Base-by-base conservation (phyloP, 92 coral and sea anemone species). In the Parazoanthus swiftii region DNA sequence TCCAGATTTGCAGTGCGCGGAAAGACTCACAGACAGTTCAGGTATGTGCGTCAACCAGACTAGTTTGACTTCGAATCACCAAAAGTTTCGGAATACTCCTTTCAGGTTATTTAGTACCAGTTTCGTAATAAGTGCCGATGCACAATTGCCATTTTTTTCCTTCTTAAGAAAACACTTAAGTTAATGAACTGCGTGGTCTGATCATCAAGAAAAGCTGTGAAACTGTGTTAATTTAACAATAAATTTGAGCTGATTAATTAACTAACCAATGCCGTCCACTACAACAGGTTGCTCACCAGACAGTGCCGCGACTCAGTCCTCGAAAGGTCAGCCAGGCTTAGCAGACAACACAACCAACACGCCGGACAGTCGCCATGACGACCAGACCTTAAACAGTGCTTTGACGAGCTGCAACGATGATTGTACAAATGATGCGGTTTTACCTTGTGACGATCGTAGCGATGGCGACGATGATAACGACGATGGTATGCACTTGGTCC, bases 331-430 rank as follows among this genome's bases (percentile, higher is more conserved):
- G 6, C 51, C 54, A 15, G 46, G 38, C 43, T 25, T 44, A 68
- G 56, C 14, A 36, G 79, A 48, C 18, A 48, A 46, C 79, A 46
- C 68, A 8, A 50, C 16, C 36, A 42, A 16, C 66, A 66, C 54
- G 29, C 43, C 6, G 18, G 56, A 13, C 15, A 38, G 8, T 26
- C 35, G 29, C 37, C 66, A 46, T 16, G 79, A 44, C 67, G 66
- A 84, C 33, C 79, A 84, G 43, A 84, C 87, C 13, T 46, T 82
- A 38, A 82, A 82, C 77, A 82, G 75, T n/a, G 76, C 76, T 42
- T 66, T 84, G 46, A 38, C 58, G 56, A 20, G 66, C 87, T 16
- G 66, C 25, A 48, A 33, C 68, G 11, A 21, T 26, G 87, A 84
- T 6, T 67, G 25, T 16, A 36, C 35, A 35, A 84, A 16, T 26